phyloP scores from a whole-genome alignment of 2,888 invertebrate genomes.

The Cheiracanthium punctorium region DNA sequence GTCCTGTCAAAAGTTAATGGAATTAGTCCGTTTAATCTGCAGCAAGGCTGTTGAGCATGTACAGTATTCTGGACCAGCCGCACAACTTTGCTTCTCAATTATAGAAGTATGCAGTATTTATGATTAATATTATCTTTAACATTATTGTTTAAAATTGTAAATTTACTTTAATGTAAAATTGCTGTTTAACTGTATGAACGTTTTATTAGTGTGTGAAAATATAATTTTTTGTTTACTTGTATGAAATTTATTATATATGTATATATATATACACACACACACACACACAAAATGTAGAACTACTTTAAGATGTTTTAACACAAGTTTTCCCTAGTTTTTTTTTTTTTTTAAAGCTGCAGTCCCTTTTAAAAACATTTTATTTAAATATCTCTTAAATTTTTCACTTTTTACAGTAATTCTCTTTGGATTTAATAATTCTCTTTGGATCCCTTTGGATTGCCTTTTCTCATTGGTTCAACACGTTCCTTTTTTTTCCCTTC shows the following conservation, averaged over 20 bases:
- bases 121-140: not conserved
- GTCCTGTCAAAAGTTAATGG: conserved; percentile 86
- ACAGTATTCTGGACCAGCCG: conserved; percentile 87
- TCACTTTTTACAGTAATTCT: not conserved
- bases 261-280: too few relatives aligned
- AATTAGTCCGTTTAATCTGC: conserved; percentile 87
- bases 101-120: conserved; percentile 80
- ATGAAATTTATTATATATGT: too few relatives aligned
- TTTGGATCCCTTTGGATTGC: not conserved
- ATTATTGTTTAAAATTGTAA: not conserved
- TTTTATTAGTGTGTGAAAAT: not conserved
- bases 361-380: too few relatives aligned
- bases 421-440: not conserved
- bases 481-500: too few relatives aligned
- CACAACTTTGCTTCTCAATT: conserved; percentile 89
- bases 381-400: not conserved
- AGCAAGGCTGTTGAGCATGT: conserved; percentile 87
- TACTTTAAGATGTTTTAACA: too few relatives aligned
- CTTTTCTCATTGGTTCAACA: too few relatives aligned
- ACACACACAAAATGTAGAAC: too few relatives aligned
- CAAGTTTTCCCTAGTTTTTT: too few relatives aligned
- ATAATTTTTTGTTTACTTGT: too few relatives aligned
- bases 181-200: not conserved
- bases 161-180: too few relatives aligned
- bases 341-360: too few relatives aligned